Base-by-base conservation (phyloP, 2,888 invertebrate genomes). In the Morpho achilles region DNA sequence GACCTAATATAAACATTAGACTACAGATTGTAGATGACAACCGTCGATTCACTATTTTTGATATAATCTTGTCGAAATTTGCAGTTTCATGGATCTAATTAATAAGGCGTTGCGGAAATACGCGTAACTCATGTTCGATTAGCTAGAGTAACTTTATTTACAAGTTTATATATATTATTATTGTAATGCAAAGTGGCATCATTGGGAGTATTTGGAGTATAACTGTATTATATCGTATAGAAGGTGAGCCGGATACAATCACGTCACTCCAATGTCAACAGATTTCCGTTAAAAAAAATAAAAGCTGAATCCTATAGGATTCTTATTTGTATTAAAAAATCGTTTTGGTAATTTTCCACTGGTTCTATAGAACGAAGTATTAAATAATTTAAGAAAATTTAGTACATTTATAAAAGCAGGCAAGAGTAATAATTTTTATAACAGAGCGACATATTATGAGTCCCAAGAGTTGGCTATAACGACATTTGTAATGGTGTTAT, bases 61-160 rank as follows among this genome's bases (percentile, higher is more conserved):
- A 90, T 90, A 90, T 86, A 80, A 86, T 90, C 90, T 90, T 90
- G 87, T 89, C 90, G 90, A 87, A 88, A 90, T 87, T 88, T 83
- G 85, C 85, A 81, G 80, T 82, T 82, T 80, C 80, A 80, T 76
- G 79, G 76, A 80, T 81, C 79, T 76, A 81, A 70, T 73, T 77
- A 70, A 73, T 74, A 74, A 75, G 71, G 75, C 79, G 78, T 80
- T 79, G 77, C 74, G 75, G 71, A 78, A 70, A 78, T 76, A 72
- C 75, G 76, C 75, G 79, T 80, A 78, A 76, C 75, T 79, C 77
- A 79, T 79, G 80, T 81, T 85, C 73, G 82, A 70, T 75, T 81
- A 81, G 78, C 76, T 84, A 85, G 87, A 87, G 85, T 84, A 77
- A 87, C 84, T 87, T 89, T 90, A 90, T 90, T 90, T 90, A 90